These are phyloP conservation scores for Botia kubotai DNA, from an alignment of 2,797 vertebrate species.

Conservation along the genomic window DNA sequence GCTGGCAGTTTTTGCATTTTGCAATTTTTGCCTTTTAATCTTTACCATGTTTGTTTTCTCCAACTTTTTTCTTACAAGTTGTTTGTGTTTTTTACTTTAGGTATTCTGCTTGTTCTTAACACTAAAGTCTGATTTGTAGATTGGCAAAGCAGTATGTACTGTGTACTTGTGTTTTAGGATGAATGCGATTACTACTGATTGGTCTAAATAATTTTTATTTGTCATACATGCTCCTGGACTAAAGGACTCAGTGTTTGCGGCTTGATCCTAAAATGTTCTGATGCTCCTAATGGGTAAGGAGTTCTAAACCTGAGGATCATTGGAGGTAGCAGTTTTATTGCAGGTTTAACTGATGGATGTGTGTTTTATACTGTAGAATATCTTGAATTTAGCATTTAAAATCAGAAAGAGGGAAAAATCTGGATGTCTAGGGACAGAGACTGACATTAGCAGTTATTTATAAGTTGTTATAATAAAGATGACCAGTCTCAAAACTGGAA, in stretches of 20 bases:
- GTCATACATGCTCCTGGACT: conserved; percentile 24
- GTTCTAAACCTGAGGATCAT: conserved; percentile 10
- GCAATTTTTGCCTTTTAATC: conserved; percentile 38
- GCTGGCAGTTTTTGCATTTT: not conserved
- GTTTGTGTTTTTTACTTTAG: conserved; percentile 27
- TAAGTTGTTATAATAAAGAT: not conserved
- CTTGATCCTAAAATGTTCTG: conserved; percentile 19
- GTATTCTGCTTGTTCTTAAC: conserved; percentile 34
- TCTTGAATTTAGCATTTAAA: conserved; percentile 23
- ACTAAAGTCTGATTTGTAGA: conserved; percentile 45
- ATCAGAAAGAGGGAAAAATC: conserved; percentile 1
- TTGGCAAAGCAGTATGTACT: conserved; percentile 36
- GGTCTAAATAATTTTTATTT: not conserved
- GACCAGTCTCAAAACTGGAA: conserved; percentile 6
- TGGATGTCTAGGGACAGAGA: conserved; percentile 2
- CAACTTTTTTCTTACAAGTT: conserved; percentile 22
- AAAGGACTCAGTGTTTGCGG: conserved; percentile 34
- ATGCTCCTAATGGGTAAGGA: not conserved
- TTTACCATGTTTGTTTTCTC: conserved; percentile 18
- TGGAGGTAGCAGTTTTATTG: not conserved
- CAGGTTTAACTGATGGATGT: not conserved
- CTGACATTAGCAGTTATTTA: conserved; percentile 20
- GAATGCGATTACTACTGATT: not conserved
- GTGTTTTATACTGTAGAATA: conserved; percentile 20
- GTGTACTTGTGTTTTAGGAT: conserved; percentile 36